These are phyloP conservation scores for Buceros bicornis DNA, from an alignment of 2,797 vertebrate genomes.

Conservation along the genomic window DNA sequence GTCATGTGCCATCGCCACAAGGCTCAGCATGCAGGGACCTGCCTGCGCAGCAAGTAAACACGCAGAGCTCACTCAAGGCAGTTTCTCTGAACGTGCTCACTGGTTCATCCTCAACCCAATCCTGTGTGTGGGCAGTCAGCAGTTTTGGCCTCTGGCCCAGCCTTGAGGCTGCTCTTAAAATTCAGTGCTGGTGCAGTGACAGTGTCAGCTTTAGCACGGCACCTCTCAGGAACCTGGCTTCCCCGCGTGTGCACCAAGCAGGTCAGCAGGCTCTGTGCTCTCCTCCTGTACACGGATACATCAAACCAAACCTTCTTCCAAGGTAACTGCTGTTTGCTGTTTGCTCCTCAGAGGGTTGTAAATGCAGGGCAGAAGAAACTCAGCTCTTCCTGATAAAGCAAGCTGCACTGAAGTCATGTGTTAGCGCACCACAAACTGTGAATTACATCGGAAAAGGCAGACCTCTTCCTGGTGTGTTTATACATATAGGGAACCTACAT, in stretches of 20 bases:
- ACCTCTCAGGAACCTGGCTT: accelerated
- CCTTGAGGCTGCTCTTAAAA: constrained; percentile 71
- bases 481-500: constrained; percentile 23
- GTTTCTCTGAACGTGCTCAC: not conserved
- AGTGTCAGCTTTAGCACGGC: not conserved
- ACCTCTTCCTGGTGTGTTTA: constrained; percentile 40
- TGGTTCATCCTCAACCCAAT: constrained; percentile 32
- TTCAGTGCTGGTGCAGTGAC: not conserved
- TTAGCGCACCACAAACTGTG: not conserved
- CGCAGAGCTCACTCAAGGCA: constrained; percentile 34
- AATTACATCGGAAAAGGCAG: constrained; percentile 15
- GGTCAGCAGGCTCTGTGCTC: accelerated
- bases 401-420: not conserved
- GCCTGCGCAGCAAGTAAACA: constrained; percentile 2
- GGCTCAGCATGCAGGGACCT: constrained; percentile 38
- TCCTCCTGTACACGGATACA: accelerated
- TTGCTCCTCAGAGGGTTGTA: not conserved
- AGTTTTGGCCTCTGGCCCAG: constrained; percentile 68
- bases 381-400: not conserved
- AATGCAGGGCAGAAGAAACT: not conserved
- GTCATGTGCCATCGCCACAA: constrained; percentile 1
- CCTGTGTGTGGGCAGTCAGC: constrained; percentile 7
- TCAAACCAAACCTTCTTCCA: not conserved
- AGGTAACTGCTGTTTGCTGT: not conserved
- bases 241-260: accelerated